phyloP scores from a whole-genome alignment of 2,113 vertebrate species.

The Prietella phreatophila region DNA sequence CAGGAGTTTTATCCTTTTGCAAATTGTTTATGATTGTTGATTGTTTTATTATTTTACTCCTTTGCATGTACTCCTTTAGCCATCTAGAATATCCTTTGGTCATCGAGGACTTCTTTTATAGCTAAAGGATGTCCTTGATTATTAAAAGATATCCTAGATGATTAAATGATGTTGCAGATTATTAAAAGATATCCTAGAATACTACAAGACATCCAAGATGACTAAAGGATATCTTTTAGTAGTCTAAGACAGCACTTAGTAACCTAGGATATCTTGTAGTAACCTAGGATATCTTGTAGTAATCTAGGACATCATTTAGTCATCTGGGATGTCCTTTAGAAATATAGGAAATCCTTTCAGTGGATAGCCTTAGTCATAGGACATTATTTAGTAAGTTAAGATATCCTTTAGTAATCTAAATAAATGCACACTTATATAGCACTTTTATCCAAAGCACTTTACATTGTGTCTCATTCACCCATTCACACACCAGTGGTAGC shows the following conservation, averaged over 20 bases:
- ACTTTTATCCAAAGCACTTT: too few relatives aligned
- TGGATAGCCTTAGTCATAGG: too few relatives aligned
- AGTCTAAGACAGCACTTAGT: background rate
- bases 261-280: background rate
- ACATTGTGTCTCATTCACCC: too few relatives aligned
- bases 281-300: background rate
- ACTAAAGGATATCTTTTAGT: background rate
- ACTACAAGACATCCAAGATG: background rate
- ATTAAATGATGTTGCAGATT: background rate
- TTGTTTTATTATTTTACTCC: background rate
- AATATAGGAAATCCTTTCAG: too few relatives aligned
- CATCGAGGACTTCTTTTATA: background rate
- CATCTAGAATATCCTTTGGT: background rate
- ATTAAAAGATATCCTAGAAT: too few relatives aligned
- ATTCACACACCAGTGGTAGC: too few relatives aligned
- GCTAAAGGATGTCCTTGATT: too few relatives aligned
- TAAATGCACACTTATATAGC: too few relatives aligned
- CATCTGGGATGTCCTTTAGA: background rate
- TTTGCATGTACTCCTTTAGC: background rate
- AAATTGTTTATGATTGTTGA: background rate
- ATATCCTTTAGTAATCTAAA: background rate
- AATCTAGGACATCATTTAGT: background rate
- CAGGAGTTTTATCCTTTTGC: background rate
- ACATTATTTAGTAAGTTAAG: background rate
- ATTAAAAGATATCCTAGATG: background rate